phyloP scores from a whole-genome alignment of 2,113 vertebrate genomes.

The Crocuta crocuta region DNA sequence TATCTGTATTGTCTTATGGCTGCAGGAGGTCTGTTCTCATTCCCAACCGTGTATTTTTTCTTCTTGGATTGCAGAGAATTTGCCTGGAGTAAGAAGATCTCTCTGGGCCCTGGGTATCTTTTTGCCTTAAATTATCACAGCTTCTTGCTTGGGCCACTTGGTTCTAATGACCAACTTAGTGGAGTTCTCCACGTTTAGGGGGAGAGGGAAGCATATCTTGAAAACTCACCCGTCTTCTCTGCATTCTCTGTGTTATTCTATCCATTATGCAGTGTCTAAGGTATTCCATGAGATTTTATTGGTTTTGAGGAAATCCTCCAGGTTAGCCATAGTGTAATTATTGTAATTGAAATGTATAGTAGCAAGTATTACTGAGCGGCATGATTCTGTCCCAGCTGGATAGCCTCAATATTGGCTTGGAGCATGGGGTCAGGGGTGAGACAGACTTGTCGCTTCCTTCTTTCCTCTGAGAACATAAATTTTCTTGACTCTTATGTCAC shows the following conservation, averaged over 20 bases:
- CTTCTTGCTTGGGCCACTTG: not conserved
- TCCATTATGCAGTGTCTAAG: not conserved
- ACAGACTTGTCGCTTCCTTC: not conserved
- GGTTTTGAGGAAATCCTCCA: not conserved
- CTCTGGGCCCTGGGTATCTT: not conserved
- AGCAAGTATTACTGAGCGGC: not conserved
- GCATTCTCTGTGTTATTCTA: not conserved
- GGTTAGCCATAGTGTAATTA: not conserved
- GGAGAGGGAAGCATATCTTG: not conserved
- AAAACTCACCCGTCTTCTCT: not conserved
- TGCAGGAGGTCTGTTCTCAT: not conserved
- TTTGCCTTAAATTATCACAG: not conserved
- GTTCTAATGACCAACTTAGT: not conserved
- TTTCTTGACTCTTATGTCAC: not conserved
- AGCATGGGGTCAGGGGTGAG: not conserved
- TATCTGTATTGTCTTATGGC: not conserved
- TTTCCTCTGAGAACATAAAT: not conserved
- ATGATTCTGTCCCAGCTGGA: not conserved
- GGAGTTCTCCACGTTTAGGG: not conserved
- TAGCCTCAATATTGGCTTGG: not conserved
- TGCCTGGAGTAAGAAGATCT: not conserved
- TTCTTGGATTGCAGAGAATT: not conserved
- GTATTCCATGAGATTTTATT: not conserved
- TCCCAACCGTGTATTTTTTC: not conserved
- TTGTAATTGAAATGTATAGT: not conserved